Conservation (phyloP, 2,888 invertebrate species). For the Drosophila borealis region DNA sequence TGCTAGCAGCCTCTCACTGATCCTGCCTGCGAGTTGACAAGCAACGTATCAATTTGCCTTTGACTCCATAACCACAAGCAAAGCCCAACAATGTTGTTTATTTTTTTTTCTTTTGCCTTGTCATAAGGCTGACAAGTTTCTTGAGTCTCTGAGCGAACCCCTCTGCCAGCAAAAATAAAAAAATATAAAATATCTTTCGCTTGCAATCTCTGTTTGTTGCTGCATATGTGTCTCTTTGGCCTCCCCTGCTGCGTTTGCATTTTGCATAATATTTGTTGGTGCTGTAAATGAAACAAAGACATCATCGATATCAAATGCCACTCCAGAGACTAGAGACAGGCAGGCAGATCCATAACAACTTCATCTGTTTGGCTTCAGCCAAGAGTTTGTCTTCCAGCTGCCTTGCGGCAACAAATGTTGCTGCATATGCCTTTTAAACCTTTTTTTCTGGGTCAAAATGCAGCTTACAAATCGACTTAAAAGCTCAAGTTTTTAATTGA, state of each 20-base stretch:
- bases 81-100: slow-evolving; percentile 12
- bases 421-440: slow-evolving; percentile 15
- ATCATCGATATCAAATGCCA: slow-evolving; percentile 80
- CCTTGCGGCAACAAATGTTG: slow-evolving; percentile 12
- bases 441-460: slow-evolving; percentile 49
- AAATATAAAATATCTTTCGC: slow-evolving; percentile 46
- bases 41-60: slow-evolving; percentile 58
- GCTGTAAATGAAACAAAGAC: slow-evolving; percentile 77
- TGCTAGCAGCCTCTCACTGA: slow-evolving; percentile 23
- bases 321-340: slow-evolving; percentile 12
- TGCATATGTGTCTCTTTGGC: slow-evolving; percentile 19
- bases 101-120: slow-evolving; percentile 37
- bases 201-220: slow-evolving; percentile 54
- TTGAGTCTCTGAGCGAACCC: slow-evolving; percentile 13
- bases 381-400: slow-evolving; percentile 22
- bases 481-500: slow-evolving; percentile 50
- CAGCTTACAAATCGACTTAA: slow-evolving; percentile 18
- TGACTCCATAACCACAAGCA: slow-evolving; percentile 44
- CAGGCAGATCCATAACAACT: neutral
- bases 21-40: slow-evolving; percentile 28
- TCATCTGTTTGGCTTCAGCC: slow-evolving; percentile 64
- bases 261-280: slow-evolving; percentile 70
- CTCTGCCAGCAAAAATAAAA: slow-evolving; percentile 21
- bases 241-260: slow-evolving; percentile 63
- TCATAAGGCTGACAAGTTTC: slow-evolving; percentile 66